Conservation (phyloP, 2,888 invertebrate species). For the Melitaea athalia region DNA sequence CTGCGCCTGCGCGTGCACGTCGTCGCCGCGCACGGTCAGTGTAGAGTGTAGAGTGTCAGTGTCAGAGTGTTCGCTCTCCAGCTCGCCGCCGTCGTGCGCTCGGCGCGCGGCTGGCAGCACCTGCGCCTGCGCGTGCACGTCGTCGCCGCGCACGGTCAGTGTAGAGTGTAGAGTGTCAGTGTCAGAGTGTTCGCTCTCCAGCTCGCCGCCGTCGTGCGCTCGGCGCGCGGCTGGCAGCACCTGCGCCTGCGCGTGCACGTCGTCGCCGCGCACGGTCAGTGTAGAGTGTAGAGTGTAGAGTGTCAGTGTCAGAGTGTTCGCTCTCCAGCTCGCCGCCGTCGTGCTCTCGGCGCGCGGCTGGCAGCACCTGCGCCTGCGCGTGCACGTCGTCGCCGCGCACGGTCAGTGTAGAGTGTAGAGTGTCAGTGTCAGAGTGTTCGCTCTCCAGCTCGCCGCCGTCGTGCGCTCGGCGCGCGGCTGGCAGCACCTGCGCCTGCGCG, state of each 20-base stretch:
- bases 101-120: neutral
- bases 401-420: conserved; percentile 6
- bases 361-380: conserved; percentile 91
- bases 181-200: neutral
- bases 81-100: neutral
- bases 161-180: neutral
- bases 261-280: neutral
- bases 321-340: conserved; percentile 98
- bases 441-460: neutral
- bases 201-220: conserved; percentile 57
- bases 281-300: neutral
- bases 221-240: conserved; percentile 98
- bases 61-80: neutral
- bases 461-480: neutral
- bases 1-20: neutral
- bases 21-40: neutral
- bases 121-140: neutral
- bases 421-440: neutral
- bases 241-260: conserved; percentile 91
- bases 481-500: neutral
- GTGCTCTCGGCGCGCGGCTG: conserved; percentile 94
- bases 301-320: conserved; percentile 83
- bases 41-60: too few species aligned
- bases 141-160: neutral
- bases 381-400: conserved; percentile 84